Evolutionary conservation across 2,888 invertebrate genomes (phyloP).

Genomic region (Drosophila ezoana): DNA sequence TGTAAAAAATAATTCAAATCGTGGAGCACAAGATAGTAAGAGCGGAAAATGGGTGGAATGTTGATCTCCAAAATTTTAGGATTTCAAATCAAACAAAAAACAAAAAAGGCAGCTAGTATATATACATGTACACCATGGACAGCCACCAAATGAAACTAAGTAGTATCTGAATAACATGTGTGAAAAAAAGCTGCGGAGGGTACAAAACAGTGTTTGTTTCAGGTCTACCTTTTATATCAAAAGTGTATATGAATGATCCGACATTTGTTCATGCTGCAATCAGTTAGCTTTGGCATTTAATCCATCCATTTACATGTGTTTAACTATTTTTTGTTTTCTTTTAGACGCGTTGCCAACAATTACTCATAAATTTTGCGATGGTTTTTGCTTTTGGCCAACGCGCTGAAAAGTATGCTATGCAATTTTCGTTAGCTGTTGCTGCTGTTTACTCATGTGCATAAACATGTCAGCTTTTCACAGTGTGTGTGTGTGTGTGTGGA

Average conservation of each 20-base stretch:
- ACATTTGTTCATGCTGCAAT: not conserved
- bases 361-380: conserved; percentile 51
- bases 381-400: conserved; percentile 1
- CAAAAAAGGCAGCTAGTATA: too few relatives aligned
- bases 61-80: too few relatives aligned
- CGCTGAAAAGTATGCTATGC: conserved; percentile 64
- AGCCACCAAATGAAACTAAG: too few relatives aligned
- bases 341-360: conserved; percentile 20
- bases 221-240: too few relatives aligned
- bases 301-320: not conserved
- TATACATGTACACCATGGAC: too few relatives aligned
- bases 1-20: too few relatives aligned
- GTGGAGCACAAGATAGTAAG: too few relatives aligned
- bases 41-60: too few relatives aligned
- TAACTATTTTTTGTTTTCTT: conserved; percentile 3
- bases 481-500: conserved; percentile 21
- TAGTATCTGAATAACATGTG: too few relatives aligned
- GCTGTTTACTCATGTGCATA: conserved; percentile 70
- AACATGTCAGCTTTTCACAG: conserved; percentile 41
- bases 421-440: conserved; percentile 32
- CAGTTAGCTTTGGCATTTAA: not conserved
- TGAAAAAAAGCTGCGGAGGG: too few relatives aligned
- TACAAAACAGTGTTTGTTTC: too few relatives aligned
- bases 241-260: not conserved
- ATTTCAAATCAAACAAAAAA: too few relatives aligned